A percentile compares a stretch with the other conserved stretches of the same genome.
phyloP scores from a whole-genome alignment of 1,140 invertebrate species.

The Bombus terrestris region DNA sequence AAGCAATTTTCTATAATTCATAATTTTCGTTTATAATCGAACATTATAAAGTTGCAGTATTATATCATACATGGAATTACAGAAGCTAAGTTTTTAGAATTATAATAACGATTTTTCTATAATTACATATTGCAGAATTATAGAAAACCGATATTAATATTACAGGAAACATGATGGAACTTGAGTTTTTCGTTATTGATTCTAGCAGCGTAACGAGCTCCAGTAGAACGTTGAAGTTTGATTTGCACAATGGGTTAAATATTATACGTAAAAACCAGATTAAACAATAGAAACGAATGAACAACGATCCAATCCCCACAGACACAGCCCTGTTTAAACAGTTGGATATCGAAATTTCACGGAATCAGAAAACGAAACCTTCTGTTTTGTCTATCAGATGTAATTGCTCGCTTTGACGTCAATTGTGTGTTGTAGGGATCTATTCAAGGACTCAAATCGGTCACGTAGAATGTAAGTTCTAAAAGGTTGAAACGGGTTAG shows the following conservation, averaged over 20 bases:
- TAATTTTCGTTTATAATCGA: neutral
- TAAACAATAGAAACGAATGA: neutral
- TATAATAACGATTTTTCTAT: no score
- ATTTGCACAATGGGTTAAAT: neutral
- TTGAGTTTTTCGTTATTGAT: neutral
- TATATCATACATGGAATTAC: neutral
- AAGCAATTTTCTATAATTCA: neutral
- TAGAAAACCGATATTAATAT: neutral
- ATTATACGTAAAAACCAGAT: neutral
- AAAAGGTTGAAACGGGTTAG: neutral
- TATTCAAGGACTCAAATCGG: neutral
- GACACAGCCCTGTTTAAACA: neutral
- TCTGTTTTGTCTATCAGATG: neutral
- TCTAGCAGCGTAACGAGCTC: neutral
- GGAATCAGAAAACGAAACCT: neutral
- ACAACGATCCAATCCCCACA: neutral
- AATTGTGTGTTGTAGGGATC: neutral
- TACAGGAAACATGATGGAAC: neutral
- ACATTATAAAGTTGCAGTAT: neutral
- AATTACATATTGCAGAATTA: no score
- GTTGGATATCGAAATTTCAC: neutral
- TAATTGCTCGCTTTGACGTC: neutral
- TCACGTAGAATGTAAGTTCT: constrained; percentile 13
- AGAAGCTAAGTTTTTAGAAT: no score
- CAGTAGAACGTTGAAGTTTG: neutral